A percentile compares a stretch with the other conserved stretches of the same genome.
phyloP scores from a whole-genome alignment of 2,113 vertebrate genomes.

The Saccopteryx bilineata region DNA sequence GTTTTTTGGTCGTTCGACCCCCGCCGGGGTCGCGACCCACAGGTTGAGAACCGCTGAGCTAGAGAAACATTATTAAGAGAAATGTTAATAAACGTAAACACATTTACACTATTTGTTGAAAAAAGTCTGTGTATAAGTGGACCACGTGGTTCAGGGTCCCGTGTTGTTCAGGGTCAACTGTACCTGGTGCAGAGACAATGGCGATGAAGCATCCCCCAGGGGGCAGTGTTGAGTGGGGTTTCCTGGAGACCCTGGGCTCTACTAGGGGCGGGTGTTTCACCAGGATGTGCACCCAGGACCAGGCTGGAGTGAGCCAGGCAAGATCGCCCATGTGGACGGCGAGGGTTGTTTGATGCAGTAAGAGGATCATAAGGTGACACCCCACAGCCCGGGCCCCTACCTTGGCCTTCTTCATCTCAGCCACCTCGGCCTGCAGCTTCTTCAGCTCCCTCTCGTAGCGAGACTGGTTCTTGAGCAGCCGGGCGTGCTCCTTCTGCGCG shows the following conservation, averaged over 20 bases:
- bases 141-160: not conserved
- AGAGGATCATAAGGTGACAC: too few relatives aligned
- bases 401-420: conserved; percentile 99
- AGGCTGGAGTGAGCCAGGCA: not conserved
- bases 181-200: not conserved
- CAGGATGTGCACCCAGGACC: not conserved
- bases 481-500: conserved; percentile 96
- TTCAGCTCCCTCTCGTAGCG: conserved; percentile 96
- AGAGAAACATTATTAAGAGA: not conserved
- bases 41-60: too few relatives aligned
- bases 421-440: conserved; percentile 96
- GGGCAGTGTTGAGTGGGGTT: not conserved
- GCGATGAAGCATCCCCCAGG: not conserved
- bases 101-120: not conserved
- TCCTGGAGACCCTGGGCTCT: not conserved
- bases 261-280: not conserved
- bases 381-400: conserved; percentile 78
- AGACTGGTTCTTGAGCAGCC: conserved; percentile 97
- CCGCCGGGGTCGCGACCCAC: too few relatives aligned
- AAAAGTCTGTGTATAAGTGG: not conserved
- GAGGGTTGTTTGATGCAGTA: fast-evolving
- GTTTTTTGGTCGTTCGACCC: too few relatives aligned
- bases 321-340: too few relatives aligned
- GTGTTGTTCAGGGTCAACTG: not conserved
- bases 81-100: not conserved